Percentiles rank a stretch among this genome's conserved stretches.
phyloP scores from a whole-genome alignment of 2,797 vertebrate genomes.

The Erpetoichthys calabaricus region DNA sequence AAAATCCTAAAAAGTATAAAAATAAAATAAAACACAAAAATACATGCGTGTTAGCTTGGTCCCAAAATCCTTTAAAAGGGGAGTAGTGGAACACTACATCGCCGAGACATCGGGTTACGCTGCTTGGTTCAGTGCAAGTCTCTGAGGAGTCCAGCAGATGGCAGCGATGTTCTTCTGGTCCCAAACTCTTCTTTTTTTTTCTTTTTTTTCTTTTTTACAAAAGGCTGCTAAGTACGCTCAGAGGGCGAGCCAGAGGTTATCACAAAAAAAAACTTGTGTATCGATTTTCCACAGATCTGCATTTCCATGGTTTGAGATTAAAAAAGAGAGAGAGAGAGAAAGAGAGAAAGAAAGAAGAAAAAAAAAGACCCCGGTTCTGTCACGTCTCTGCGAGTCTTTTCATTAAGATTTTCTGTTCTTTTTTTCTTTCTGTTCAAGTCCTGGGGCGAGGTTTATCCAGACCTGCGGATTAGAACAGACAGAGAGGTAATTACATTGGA shows the following conservation, averaged over 20 bases:
- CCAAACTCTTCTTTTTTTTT: neutral
- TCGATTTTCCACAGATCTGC: neutral
- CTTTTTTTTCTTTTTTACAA: neutral
- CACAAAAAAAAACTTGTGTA: neutral
- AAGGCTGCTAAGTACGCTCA: neutral
- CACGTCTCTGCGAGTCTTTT: neutral
- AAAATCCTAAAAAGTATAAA: neutral
- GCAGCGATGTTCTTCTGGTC: neutral
- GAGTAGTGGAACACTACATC: too few species aligned
- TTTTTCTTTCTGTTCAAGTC: neutral
- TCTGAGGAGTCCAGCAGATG: neutral
- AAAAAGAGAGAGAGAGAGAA: neutral
- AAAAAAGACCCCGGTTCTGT: too few species aligned
- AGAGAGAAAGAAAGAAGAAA: too few species aligned
- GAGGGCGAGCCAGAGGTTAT: neutral
- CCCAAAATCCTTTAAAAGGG: neutral
- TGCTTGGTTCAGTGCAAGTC: neutral
- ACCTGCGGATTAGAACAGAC: neutral
- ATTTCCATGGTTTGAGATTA: neutral
- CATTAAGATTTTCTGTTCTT: neutral
- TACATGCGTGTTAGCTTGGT: neutral
- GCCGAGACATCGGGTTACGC: too few species aligned
- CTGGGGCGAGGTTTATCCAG: neutral
- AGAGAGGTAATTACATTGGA: neutral
- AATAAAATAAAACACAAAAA: neutral